Percentiles rank a stretch among this genome's conserved stretches.
Evolutionary conservation across 2,888 invertebrate species (phyloP).

Genomic region (Tineola bisselliella): DNA sequence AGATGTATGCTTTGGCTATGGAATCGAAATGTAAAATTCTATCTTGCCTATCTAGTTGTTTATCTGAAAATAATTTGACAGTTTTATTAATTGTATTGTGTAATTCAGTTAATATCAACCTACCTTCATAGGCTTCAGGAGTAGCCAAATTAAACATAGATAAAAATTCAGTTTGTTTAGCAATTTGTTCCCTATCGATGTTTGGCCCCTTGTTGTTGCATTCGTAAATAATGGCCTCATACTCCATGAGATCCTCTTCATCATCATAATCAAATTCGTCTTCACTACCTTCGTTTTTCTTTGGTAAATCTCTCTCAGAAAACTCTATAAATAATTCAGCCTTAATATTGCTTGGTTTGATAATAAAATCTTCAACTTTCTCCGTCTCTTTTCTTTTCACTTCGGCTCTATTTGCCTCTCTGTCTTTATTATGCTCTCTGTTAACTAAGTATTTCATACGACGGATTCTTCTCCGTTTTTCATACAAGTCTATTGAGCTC

Average conservation of each 20-base stretch:
- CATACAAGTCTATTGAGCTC: constrained; percentile 63
- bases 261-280: constrained; percentile 62
- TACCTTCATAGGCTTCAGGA: constrained; percentile 70
- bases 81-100: background rate
- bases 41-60: constrained; percentile 71
- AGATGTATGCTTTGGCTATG: constrained; percentile 59
- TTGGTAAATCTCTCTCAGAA: background rate
- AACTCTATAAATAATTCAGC: background rate
- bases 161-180: constrained; percentile 69
- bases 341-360: constrained; percentile 32
- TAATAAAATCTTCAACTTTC: constrained; percentile 23
- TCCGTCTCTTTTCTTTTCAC: constrained; percentile 24
- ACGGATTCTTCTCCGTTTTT: constrained; percentile 56
- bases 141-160: constrained; percentile 72
- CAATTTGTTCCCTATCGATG: constrained; percentile 41
- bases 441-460: constrained; percentile 47
- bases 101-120: constrained; percentile 16
- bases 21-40: constrained; percentile 59
- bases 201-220: constrained; percentile 21
- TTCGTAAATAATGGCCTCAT: constrained; percentile 62
- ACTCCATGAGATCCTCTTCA: constrained; percentile 54
- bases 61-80: constrained; percentile 29
- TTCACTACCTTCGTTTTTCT: constrained; percentile 34
- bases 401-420: constrained; percentile 30
- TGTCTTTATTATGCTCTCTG: constrained; percentile 28